Evolutionary conservation across 2,113 vertebrate genomes (phyloP).

Genomic region (Eclectus roratus): DNA sequence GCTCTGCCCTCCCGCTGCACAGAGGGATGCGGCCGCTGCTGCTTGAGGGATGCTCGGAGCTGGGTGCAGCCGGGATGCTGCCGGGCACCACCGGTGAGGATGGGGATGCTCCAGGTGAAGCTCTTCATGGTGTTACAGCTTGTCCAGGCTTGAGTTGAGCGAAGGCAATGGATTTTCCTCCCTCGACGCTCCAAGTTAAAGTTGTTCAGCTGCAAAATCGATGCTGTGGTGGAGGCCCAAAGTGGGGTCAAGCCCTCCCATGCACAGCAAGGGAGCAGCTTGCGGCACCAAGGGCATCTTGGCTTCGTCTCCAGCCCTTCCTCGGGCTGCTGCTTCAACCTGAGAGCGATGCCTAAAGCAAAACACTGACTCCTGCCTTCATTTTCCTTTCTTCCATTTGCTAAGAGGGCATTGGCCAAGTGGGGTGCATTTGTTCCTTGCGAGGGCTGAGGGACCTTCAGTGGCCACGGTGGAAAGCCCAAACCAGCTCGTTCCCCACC

Average conservation of each 20-base stretch:
- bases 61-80: background rate
- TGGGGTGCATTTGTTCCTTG: accelerated
- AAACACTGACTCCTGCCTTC: background rate
- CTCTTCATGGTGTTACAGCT: background rate
- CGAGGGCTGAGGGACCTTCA: background rate
- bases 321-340: background rate
- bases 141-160: background rate
- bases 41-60: accelerated
- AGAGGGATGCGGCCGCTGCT: accelerated
- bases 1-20: accelerated
- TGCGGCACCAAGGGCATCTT: background rate
- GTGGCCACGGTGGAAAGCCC: background rate
- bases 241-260: background rate
- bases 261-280: background rate
- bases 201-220: background rate
- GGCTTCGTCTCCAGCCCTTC: background rate
- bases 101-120: background rate
- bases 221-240: background rate
- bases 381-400: background rate
- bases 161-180: background rate
- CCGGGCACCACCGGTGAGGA: accelerated
- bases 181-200: background rate
- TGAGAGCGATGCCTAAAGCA: background rate
- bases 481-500: background rate
- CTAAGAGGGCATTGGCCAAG: background rate